Evolutionary conservation across 2,797 vertebrate genomes (phyloP), one percentile per base, ranked within the genome.

Genomic region (Synanceia verrucosa): DNA sequence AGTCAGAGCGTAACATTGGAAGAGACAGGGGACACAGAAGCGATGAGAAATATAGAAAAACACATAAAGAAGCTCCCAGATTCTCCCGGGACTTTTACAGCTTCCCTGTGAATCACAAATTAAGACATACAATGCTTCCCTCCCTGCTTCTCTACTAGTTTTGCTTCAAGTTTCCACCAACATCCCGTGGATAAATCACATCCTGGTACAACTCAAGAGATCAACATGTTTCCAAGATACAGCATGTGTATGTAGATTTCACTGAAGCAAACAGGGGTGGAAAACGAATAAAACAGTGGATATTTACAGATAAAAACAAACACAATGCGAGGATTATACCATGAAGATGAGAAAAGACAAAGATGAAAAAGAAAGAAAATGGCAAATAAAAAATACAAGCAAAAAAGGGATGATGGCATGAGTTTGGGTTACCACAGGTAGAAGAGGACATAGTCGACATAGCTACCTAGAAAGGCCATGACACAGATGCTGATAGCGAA

Each of bases 401-500:
- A 37, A 65, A 34, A 44, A 24, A 5, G 26, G 39, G 39, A 41
- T 2, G 57, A 53, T 1, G 50, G 11, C 8, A 21, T 11, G 24
- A 7, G 47, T 3, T 14, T 2, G 19, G 8, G 70, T 95, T 86
- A 95, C 94, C 94, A 95, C 81, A 95, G 81, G 81, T 94, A 92
- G 83, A 93, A 92, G 41, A 92, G 72, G 10, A 95, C 65, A 18
- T 95, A 94, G 78, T 94, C 93, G 13, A 92, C 86, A 55, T 96
- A 96, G 88, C 94, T 97, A 97, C 96, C 96, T 95, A 97, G 86
- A 58, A 97, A 95, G 0, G 95, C 96, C 93, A 96, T 84, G 86
- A 96, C 96, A 87, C 95, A 96, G 89, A 96, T 93, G 82, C 95
- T 96, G 93, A 96, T 97, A 88, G 96, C 95, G 11, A 97, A 96